Evolutionary conservation across 2,888 invertebrate genomes (phyloP).

Genomic region (Pristionchus japonicus): DNA sequence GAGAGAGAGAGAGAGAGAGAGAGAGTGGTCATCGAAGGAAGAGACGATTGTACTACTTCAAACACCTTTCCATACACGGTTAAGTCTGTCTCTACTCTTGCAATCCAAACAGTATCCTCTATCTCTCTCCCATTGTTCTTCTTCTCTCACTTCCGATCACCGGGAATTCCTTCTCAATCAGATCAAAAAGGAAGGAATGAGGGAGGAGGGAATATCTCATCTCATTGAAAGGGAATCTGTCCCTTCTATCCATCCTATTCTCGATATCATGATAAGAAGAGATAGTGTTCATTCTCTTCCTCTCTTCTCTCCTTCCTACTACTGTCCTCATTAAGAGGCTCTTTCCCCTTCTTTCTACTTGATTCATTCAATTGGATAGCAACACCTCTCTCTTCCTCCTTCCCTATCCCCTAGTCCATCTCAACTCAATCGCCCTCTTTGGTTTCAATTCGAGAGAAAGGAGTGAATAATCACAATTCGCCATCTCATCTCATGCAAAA

Average conservation of each 20-base stretch:
- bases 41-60: neutral
- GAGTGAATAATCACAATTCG: neutral
- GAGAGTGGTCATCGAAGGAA: neutral
- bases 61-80: neutral
- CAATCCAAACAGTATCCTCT: slow-evolving; percentile 3
- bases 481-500: neutral
- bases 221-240: slow-evolving; percentile 24
- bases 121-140: slow-evolving; percentile 1
- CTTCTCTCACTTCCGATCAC: neutral
- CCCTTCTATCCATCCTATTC: neutral
- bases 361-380: slow-evolving; percentile 5
- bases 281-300: slow-evolving; percentile 25
- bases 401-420: neutral
- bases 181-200: neutral
- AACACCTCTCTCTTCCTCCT: slow-evolving; percentile 1
- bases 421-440: neutral
- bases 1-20: no score
- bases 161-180: neutral
- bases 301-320: neutral
- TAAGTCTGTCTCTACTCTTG: neutral
- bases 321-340: slow-evolving; percentile 39
- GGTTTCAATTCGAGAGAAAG: slow-evolving; percentile 26
- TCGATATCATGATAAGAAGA: slow-evolving; percentile 33
- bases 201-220: neutral
- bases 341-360: slow-evolving; percentile 6